phyloP scores from a whole-genome alignment of 2,797 vertebrate genomes.

The Phalanger gymnotis region DNA sequence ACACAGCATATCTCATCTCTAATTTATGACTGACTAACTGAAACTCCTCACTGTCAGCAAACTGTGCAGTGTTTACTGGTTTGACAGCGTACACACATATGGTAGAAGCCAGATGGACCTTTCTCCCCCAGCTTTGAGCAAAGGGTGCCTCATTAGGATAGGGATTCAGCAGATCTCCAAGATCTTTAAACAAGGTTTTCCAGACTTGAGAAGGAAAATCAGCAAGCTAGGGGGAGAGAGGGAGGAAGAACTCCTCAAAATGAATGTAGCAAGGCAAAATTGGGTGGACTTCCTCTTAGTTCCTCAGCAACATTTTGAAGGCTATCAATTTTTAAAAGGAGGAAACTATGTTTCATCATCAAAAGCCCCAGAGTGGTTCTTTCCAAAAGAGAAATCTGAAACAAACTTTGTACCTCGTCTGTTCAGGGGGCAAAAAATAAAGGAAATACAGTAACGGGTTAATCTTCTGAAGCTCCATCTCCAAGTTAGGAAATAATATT shows the following conservation, averaged over 20 bases:
- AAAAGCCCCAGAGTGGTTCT: conserved; percentile 73
- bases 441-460: conserved; percentile 29
- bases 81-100: conserved; percentile 87
- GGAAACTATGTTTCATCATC: conserved; percentile 69
- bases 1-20: conserved; percentile 80
- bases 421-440: neutral
- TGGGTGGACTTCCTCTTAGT: conserved; percentile 27
- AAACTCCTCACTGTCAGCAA: conserved; percentile 82
- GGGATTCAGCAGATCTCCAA: conserved; percentile 85
- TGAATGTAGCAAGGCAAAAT: conserved; percentile 50
- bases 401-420: conserved; percentile 39
- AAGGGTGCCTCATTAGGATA: conserved; percentile 86
- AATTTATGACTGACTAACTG: conserved; percentile 84
- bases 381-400: conserved; percentile 64
- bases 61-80: conserved; percentile 84
- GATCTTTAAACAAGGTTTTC: conserved; percentile 86
- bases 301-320: conserved; percentile 9
- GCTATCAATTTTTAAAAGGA: conserved; percentile 62
- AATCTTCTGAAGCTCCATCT: conserved; percentile 42
- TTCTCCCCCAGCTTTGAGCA: conserved; percentile 85
- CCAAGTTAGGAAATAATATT: conserved; percentile 41
- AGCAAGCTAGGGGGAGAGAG: conserved; percentile 71
- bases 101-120: conserved; percentile 88
- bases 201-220: conserved; percentile 67
- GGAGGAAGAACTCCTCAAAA: conserved; percentile 70